A percentile compares a stretch with the other conserved stretches of the same genome.
phyloP scores from a whole-genome alignment of 2,888 invertebrate genomes.

The Hypena proboscidalis region DNA sequence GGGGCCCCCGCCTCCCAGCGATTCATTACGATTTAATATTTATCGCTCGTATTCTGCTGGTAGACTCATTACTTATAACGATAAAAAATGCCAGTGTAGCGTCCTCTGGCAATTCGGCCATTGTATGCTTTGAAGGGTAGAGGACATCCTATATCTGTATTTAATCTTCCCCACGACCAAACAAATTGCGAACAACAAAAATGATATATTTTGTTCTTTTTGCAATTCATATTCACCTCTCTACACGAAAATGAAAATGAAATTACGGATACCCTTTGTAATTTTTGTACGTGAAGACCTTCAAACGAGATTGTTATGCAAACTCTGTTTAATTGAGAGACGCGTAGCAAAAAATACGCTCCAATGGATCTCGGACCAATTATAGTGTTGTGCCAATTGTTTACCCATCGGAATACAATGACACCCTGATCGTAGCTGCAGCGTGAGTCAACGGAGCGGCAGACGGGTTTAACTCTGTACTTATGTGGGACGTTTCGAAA shows the following conservation, averaged over 20 bases:
- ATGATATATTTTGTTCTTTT: too few relatives aligned
- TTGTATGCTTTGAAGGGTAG: not conserved
- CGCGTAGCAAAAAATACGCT: not conserved
- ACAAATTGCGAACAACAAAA: too few relatives aligned
- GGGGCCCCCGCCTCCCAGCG: slow-evolving; percentile 14
- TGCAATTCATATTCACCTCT: too few relatives aligned
- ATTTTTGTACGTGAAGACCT: too few relatives aligned
- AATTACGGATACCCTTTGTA: too few relatives aligned
- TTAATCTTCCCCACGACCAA: too few relatives aligned
- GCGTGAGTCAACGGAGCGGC: slow-evolving; percentile 53
- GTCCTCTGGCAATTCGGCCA: not conserved
- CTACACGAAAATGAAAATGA: too few relatives aligned
- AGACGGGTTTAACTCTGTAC: slow-evolving; percentile 56
- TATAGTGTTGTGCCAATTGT: slow-evolving; percentile 7
- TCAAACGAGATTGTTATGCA: too few relatives aligned
- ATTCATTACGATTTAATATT: slow-evolving; percentile 52
- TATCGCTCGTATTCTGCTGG: slow-evolving; percentile 26
- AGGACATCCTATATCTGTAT: not conserved
- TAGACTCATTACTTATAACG: slow-evolving; percentile 21
- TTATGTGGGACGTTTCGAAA: slow-evolving; percentile 68
- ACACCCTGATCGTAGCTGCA: slow-evolving; percentile 10
- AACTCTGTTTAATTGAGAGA: too few relatives aligned
- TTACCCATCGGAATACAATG: slow-evolving; percentile 5
- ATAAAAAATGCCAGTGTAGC: not conserved
- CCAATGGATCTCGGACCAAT: not conserved